Evolutionary conservation across 2,888 invertebrate genomes (phyloP).

Genomic region (Blastobasis lacticolella): DNA sequence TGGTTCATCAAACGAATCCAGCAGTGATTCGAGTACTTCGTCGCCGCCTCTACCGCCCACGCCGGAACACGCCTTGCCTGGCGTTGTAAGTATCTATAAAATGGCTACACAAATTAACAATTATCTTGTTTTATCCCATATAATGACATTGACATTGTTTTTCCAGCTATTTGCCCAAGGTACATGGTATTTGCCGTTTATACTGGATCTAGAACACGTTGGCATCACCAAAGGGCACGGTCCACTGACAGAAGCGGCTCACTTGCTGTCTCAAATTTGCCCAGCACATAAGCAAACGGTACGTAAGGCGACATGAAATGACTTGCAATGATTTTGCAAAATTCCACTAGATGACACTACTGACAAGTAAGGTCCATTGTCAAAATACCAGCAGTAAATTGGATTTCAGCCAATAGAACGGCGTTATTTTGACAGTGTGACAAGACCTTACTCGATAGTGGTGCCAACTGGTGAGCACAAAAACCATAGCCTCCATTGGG

Average conservation of each 20-base stretch:
- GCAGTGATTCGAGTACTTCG: slow-evolving; percentile 94
- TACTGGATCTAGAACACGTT: slow-evolving; percentile 89
- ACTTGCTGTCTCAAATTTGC: slow-evolving; percentile 84
- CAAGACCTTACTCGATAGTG: too few relatives aligned
- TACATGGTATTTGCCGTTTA: slow-evolving; percentile 84
- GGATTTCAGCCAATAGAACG: too few relatives aligned
- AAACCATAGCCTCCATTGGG: too few relatives aligned
- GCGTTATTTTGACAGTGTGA: too few relatives aligned
- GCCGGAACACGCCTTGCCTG: slow-evolving; percentile 92
- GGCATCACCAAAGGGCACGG: slow-evolving; percentile 88
- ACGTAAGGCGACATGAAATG: slow-evolving; percentile 19
- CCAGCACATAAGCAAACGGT: slow-evolving; percentile 83
- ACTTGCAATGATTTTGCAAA: too few relatives aligned
- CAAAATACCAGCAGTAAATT: too few relatives aligned
- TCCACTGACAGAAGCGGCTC: slow-evolving; percentile 87
- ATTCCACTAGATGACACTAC: too few relatives aligned
- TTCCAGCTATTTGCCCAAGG: slow-evolving; percentile 87
- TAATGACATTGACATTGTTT: slow-evolving; percentile 1
- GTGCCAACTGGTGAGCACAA: too few relatives aligned
- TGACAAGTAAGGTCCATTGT: too few relatives aligned
- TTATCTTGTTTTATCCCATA: too few relatives aligned
- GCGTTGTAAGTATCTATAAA: slow-evolving; percentile 79
- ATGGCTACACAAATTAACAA: too few relatives aligned
- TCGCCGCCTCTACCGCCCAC: slow-evolving; percentile 93
- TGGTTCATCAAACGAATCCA: slow-evolving; percentile 82